Conservation (phyloP, 2,113 vertebrate genomes). For the Tiliqua scincoides region DNA sequence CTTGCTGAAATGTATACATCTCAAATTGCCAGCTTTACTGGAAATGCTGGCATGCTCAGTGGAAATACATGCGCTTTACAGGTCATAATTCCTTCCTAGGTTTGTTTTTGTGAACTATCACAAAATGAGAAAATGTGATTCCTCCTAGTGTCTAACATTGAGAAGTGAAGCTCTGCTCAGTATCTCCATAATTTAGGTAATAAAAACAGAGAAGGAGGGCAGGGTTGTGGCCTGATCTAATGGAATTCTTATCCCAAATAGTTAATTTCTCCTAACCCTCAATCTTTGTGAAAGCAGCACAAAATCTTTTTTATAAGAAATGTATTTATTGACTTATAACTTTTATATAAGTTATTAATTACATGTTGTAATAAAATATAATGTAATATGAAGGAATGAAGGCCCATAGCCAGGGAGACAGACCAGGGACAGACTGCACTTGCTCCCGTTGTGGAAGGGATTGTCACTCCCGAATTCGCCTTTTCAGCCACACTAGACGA, state of each 20-base stretch:
- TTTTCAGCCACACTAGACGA: too few species aligned
- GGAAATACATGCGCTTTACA: background rate
- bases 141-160: background rate
- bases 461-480: too few species aligned
- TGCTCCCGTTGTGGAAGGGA: too few species aligned
- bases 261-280: background rate
- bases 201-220: background rate
- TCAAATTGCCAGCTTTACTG: background rate
- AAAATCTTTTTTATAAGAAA: background rate
- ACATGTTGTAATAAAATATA: too few species aligned
- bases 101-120: background rate
- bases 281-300: background rate
- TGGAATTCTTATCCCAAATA: background rate
- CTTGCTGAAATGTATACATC: conserved; percentile 37
- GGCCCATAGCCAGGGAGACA: too few species aligned
- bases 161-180: background rate
- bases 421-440: too few species aligned
- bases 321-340: background rate
- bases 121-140: background rate
- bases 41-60: background rate
- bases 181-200: background rate
- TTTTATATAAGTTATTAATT: background rate
- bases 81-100: background rate
- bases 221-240: background rate
- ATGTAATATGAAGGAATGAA: too few species aligned